Percentiles rank a stretch among this genome's conserved stretches.
These are phyloP conservation scores for Phyllotreta cruciferae DNA, from an alignment of 2,888 invertebrate genomes.

Conservation along the genomic window DNA sequence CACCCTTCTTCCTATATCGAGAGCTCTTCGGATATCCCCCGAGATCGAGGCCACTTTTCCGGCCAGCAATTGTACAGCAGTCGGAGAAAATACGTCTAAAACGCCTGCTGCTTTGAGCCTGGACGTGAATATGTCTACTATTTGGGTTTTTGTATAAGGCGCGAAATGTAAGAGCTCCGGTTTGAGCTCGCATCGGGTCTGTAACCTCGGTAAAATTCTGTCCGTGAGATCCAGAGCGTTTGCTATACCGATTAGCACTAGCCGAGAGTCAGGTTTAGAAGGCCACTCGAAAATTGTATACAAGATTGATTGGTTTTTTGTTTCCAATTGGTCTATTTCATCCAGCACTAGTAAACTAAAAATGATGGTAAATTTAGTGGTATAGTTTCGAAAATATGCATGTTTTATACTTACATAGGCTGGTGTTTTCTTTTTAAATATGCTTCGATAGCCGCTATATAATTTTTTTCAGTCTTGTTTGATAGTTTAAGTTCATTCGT, in stretches of 20 bases:
- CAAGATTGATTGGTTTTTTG: constrained; percentile 82
- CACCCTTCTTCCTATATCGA: constrained; percentile 91
- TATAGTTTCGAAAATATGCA: neutral
- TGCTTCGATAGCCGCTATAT: constrained; percentile 72
- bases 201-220: constrained; percentile 84
- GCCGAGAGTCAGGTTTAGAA: constrained; percentile 68
- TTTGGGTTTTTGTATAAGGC: constrained; percentile 90
- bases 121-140: constrained; percentile 82
- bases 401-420: constrained; percentile 69
- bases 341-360: constrained; percentile 84
- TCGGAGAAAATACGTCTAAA: constrained; percentile 76
- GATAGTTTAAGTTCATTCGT: constrained; percentile 70
- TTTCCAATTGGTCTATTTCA: constrained; percentile 93
- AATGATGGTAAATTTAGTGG: constrained; percentile 20
- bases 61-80: constrained; percentile 90
- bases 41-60: constrained; percentile 93
- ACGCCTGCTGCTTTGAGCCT: constrained; percentile 77
- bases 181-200: constrained; percentile 75
- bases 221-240: constrained; percentile 96
- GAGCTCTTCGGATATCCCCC: constrained; percentile 92
- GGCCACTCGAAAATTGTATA: constrained; percentile 97
- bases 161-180: constrained; percentile 86
- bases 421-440: constrained; percentile 71
- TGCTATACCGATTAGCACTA: constrained; percentile 90
- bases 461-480: constrained; percentile 71